Base-by-base conservation (phyloP, 2,113 vertebrate species). In the Verasper variegatus region DNA sequence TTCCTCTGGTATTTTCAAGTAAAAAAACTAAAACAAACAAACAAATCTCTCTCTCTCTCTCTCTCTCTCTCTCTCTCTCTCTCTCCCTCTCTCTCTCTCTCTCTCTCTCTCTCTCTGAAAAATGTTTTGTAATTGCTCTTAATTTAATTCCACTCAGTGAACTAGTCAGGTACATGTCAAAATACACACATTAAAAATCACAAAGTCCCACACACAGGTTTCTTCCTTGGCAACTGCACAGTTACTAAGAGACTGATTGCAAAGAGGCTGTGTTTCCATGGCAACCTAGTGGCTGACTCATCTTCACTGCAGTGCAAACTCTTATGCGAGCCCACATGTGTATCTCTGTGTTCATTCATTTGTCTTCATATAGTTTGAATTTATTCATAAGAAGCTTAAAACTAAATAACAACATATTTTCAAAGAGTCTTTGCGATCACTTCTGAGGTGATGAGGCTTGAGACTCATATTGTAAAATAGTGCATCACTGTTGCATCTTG, bases 191-290 rank as follows among this genome's bases (percentile, higher is more conserved):
- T 80, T 76, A 56, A 69, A 21, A 59, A 51, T 72, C 60, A 67
- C 82, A 76, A 56, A 69, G 24, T 18, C 68, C 12, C 14, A 59
- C 63, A 59, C 61, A 49, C 47, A 0, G 24, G 57, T 76, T 72
- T 60, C 74, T 80, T 83, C 82, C 89, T 85, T 60, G 1, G 90
- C 78, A 89, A 91, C 91, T 15, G n/a, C 81, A 74, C 84, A 59
- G 90, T 92, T 92, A 82, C 90, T 86, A 89, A 88, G 92, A 86
- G 89, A 92, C 84, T 80, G 89, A 89, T 86, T 87, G 90, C 89
- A 89, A 89, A 86, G 85, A 92, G 86, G 88, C 77, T 84, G 86
- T 77, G 89, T 93, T 91, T 86, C 92, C 87, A 92, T 91, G 87
- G 85, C 60, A 89, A 90, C 81, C 40, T 54, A 71, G 84, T 73